These are phyloP conservation scores for Brotula barbata DNA, from an alignment of 2,797 vertebrate genomes.

Conservation along the genomic window DNA sequence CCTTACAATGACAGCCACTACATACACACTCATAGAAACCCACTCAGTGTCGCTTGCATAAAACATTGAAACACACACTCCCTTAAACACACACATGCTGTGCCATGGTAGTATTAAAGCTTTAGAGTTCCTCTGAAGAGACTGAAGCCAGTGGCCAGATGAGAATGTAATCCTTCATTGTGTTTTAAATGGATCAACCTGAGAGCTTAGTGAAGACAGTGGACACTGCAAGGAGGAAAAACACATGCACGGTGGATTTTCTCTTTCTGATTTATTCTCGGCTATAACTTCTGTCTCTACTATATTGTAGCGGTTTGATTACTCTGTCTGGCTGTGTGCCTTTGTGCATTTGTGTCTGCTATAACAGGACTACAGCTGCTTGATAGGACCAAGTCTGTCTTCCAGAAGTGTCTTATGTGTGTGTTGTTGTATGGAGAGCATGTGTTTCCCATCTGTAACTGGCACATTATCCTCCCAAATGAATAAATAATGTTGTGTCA, in stretches of 20 bases:
- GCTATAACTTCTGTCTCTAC: constrained; percentile 24
- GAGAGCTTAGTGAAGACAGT: constrained; percentile 57
- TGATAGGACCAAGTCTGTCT: constrained; percentile 30
- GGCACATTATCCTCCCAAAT: constrained; percentile 57
- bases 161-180: constrained; percentile 73
- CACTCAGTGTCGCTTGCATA: constrained; percentile 26
- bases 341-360: no score
- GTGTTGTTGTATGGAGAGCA: constrained; percentile 20
- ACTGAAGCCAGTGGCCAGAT: constrained; percentile 67
- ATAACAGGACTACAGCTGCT: no score
- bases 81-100: constrained; percentile 24
- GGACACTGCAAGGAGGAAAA: constrained; percentile 26
- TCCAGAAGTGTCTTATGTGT: constrained; percentile 41
- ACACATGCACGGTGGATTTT: constrained; percentile 25
- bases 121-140: constrained; percentile 39
- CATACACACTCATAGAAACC: constrained; percentile 11
- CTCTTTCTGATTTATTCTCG: constrained; percentile 22
- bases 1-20: constrained; percentile 37
- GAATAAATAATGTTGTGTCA: constrained; percentile 76
- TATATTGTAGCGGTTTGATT: constrained; percentile 21
- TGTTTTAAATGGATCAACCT: constrained; percentile 74
- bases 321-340: background rate
- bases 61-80: constrained; percentile 40
- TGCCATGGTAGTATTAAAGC: constrained; percentile 62
- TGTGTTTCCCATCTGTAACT: constrained; percentile 65